Base-by-base conservation (phyloP, 1,140 invertebrate species). In the Caenorhabditis latens region DNA sequence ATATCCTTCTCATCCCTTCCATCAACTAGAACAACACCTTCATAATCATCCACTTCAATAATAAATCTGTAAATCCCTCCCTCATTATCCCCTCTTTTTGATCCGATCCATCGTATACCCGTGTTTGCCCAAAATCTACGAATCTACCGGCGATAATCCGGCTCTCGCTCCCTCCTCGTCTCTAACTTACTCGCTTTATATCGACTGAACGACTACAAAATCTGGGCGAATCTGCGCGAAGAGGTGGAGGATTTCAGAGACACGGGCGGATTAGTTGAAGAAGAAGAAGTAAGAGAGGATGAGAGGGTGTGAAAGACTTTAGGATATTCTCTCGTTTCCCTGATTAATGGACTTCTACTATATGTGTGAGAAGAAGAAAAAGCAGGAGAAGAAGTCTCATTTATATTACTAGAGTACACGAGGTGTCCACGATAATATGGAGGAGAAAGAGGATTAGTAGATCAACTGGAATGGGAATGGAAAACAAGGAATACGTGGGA, bases 131-230 rank as follows among this genome's bases (percentile, higher is more conserved):
- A 32, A 79, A 79, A 79, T 50, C 58, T 63, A 14, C 46, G 19
- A 79, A 79, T n/a, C 4, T 42, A 46, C 9, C n/a, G 46, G 32
- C 71, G 71, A 79, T 79, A 79, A 79, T 79, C 71, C 71, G 71
- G 43, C 71, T 50, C 71, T 79, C 46, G 6, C 19, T 79, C 46
- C 46, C 8, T 43, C n/a, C 24, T 40, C 42, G 21, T 24, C 71
- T 75, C 43, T 48, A 42, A 48, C 55, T 58, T 24, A 7, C 53
- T n/a, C 40, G 16, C 48, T 58, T 14, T 5, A 55, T 16, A 6
- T 21, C 32, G 32, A 32, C 0, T 32, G 1, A 21, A 58, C 82
- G 40, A 61, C 53, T 14, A 58, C 57, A 58, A 84, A 83, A 61
- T 43, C 53, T 58, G 53, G 13, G n/a, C 43, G 42, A 55, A 57